These are phyloP conservation scores for Microtus richardsoni DNA, from an alignment of 2,113 vertebrate genomes.

Conservation along the genomic window DNA sequence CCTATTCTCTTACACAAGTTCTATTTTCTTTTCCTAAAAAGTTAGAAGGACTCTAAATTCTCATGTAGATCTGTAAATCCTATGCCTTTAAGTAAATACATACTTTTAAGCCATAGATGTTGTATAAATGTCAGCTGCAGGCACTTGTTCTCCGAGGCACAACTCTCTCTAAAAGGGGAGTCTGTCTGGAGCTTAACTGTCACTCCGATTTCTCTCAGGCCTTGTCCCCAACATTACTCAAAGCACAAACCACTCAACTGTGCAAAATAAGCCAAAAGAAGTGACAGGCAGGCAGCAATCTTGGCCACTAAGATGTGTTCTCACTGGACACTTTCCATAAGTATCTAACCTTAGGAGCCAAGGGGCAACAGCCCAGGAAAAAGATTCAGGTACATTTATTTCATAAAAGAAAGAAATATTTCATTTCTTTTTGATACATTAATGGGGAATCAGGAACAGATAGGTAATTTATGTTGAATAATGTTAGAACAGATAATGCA, in stretches of 20 bases:
- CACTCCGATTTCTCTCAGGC: conserved; percentile 68
- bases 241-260: conserved; percentile 69
- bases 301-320: background rate
- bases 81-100: conserved; percentile 13
- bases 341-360: background rate
- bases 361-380: background rate
- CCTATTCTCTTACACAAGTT: background rate
- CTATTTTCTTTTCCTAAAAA: conserved; percentile 1
- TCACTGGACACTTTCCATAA: background rate
- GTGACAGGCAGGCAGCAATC: conserved; percentile 40
- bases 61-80: background rate
- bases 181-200: conserved; percentile 55
- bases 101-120: background rate
- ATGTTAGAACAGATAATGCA: background rate
- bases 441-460: background rate
- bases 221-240: conserved; percentile 7
- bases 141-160: conserved; percentile 10
- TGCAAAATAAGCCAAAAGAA: conserved; percentile 41
- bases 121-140: background rate
- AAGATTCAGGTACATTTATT: background rate
- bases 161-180: background rate
- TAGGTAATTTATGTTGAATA: background rate
- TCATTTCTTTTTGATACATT: background rate
- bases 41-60: background rate
- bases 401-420: background rate